phyloP scores from a whole-genome alignment of 2,113 vertebrate species.

The Colinus virginianus region DNA sequence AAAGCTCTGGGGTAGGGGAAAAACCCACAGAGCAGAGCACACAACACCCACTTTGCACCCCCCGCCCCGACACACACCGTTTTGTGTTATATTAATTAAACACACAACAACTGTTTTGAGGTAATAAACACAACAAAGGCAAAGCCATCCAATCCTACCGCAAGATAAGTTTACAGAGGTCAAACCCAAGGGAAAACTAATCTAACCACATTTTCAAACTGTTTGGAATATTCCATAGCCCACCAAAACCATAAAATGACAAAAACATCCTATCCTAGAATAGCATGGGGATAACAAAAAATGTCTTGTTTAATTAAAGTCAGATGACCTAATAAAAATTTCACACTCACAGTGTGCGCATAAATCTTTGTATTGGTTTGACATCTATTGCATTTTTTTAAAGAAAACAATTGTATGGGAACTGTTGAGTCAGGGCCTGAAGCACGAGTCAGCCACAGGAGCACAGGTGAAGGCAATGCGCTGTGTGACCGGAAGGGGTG shows the following conservation, averaged over 20 bases:
- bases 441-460: too few relatives aligned
- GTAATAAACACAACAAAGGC: background rate
- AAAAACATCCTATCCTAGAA: conserved; percentile 68
- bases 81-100: background rate
- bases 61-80: background rate
- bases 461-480: too few relatives aligned
- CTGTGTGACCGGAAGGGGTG: too few relatives aligned
- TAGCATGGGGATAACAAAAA: conserved; percentile 41
- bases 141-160: background rate
- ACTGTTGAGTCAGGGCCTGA: too few relatives aligned
- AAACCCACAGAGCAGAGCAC: background rate
- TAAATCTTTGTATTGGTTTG: background rate
- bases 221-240: conserved; percentile 56
- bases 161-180: conserved; percentile 68
- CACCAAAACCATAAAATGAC: conserved; percentile 63
- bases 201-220: conserved; percentile 58
- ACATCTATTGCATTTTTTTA: background rate
- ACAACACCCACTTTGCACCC: background rate
- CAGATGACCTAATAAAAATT: conserved; percentile 51
- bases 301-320: conserved; percentile 43
- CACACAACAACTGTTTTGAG: background rate
- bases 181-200: conserved; percentile 57
- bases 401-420: background rate
- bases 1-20: conserved; percentile 39
- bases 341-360: background rate